These are phyloP conservation scores for Eciton burchellii DNA, from an alignment of 1,140 invertebrate genomes.

Conservation along the genomic window DNA sequence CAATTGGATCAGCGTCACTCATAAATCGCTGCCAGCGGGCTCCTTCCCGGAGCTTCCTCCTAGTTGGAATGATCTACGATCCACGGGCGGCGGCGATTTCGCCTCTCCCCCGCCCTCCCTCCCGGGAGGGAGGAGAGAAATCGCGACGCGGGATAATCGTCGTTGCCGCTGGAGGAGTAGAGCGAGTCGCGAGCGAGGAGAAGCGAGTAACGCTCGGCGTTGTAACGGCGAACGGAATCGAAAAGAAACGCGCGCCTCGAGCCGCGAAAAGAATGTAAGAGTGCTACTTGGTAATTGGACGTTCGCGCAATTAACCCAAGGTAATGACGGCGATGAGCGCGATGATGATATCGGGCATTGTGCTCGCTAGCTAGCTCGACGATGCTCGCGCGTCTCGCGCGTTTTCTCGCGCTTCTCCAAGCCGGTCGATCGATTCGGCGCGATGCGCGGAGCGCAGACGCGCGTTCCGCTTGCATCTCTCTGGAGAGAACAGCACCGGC, in stretches of 20 bases:
- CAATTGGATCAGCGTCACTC: slow-evolving; percentile 59
- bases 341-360: slow-evolving; percentile 59
- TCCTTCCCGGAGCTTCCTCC: slow-evolving; percentile 46
- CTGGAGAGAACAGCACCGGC: too few species aligned
- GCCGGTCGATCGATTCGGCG: slow-evolving; percentile 47
- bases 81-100: slow-evolving; percentile 20
- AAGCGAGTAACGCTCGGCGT: slow-evolving; percentile 25
- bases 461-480: background rate
- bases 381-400: slow-evolving; percentile 15
- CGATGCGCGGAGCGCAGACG: background rate
- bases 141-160: slow-evolving; percentile 66
- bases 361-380: slow-evolving; percentile 13
- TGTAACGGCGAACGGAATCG: slow-evolving; percentile 70
- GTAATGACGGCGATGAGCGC: slow-evolving; percentile 66
- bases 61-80: slow-evolving; percentile 52
- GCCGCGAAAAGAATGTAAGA: slow-evolving; percentile 48
- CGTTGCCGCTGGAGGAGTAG: slow-evolving; percentile 7
- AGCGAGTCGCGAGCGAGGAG: slow-evolving; percentile 23
- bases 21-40: slow-evolving; percentile 49
- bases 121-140: slow-evolving; percentile 5
- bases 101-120: background rate
- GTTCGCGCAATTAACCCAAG: slow-evolving; percentile 63
- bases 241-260: slow-evolving; percentile 67
- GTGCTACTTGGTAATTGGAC: slow-evolving; percentile 64
- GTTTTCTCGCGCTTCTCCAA: slow-evolving; percentile 59